phyloP scores from a whole-genome alignment of 2,797 vertebrate species.

The Schizothorax lantsangensis region DNA sequence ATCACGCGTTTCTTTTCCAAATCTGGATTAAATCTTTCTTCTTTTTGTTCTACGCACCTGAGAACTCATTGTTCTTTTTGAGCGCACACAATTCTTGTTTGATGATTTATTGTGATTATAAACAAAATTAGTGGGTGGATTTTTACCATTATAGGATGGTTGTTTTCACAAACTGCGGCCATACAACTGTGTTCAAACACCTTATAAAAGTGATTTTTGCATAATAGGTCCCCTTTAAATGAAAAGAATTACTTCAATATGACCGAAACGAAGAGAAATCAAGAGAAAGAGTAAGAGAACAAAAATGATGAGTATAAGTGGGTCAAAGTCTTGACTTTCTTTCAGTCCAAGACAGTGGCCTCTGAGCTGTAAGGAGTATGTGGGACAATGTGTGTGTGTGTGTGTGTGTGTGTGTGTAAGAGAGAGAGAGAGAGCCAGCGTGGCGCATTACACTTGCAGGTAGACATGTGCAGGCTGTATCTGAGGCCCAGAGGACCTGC shows the following conservation, averaged over 20 bases:
- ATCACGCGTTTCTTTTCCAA: background rate
- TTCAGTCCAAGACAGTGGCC: conserved; percentile 18
- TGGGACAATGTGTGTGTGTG: background rate
- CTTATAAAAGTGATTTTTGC: background rate
- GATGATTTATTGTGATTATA: background rate
- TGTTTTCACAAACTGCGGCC: background rate
- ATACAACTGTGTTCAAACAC: background rate
- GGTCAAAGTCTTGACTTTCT: conserved; percentile 17
- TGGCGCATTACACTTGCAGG: conserved; percentile 13
- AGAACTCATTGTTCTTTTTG: background rate
- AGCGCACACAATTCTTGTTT: background rate
- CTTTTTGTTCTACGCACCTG: background rate
- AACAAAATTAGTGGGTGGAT: background rate
- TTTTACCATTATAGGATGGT: background rate
- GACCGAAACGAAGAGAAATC: background rate
- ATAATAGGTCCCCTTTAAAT: background rate
- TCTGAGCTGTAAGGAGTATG: conserved; percentile 2
- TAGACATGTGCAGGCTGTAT: conserved; percentile 13
- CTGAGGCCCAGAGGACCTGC: conserved; percentile 33
- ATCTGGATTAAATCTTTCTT: background rate
- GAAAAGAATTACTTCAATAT: background rate
- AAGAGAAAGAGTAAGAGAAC: background rate
- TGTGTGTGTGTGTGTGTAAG: conserved; percentile 3
- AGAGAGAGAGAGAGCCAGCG: background rate
- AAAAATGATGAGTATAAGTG: conserved; percentile 9